Evolutionary conservation across 2,113 vertebrate species (phyloP), one percentile per base, ranked within the genome.

Genomic region (Apeltes quadracus): DNA sequence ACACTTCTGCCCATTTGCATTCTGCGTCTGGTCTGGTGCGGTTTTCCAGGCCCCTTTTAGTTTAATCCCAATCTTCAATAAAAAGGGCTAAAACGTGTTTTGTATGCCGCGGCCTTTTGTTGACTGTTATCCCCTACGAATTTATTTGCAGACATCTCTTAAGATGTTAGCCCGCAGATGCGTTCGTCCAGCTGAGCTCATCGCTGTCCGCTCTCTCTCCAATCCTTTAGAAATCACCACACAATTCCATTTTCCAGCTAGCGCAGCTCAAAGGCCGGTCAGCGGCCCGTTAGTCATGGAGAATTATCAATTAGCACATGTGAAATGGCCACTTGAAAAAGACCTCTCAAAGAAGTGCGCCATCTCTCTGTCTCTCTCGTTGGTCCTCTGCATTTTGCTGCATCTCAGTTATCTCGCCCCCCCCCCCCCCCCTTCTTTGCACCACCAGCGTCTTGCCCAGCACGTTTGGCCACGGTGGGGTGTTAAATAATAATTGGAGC

Each of bases 261-360:
- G 75, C 1, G 22, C 18, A 48, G 69, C 86, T 90, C 87, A 87
- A 87, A 90, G 88, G 88, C 89, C 81, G 83, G 82, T 81, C 75
- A 75, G 78, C 72, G 46, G 81, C 58, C 50, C 50, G 81, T 91
- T 87, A 92, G 88, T 89, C 85, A 87, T 59, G 82, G 85, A 76
- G 84, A 83, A 89, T 91, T 92, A 91, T 89, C 89, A 92, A 91
- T 92, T 93, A 91, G 87, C 82, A 80, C 80, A 86, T 83, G 84
- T 91, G 88, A 92, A 90, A 90, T 92, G 85, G 84, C 85, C 84
- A 87, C 84, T 90, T 93, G 81, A 93, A 91, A n/a, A 89, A 84
- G 83, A 85, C 84, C 87, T 81, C 88, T 89, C 80, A 72, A 86
- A 90, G 85, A 48, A 85, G 71, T 82, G 87, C 76, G 65, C 70